These are phyloP conservation scores for Apodemia hepburni DNA, from an alignment of 2,888 invertebrate genomes.

Conservation along the genomic window DNA sequence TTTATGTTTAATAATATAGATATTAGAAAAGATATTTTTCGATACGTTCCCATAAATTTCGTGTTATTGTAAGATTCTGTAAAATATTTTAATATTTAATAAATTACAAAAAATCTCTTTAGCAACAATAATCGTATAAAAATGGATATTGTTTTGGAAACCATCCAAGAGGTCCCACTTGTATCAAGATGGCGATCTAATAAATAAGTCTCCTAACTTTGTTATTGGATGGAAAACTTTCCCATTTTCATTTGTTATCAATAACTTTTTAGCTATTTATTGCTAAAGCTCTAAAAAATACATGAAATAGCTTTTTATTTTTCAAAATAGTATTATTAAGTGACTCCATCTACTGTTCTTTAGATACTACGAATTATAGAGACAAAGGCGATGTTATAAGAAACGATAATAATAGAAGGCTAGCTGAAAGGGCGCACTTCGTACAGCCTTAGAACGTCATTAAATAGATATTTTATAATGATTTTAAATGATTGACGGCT, in stretches of 20 bases:
- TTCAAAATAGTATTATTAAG: background rate
- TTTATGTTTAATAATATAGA: too few species aligned
- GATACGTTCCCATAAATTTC: too few species aligned
- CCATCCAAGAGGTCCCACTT: background rate
- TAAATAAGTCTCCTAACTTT: slow-evolving; percentile 7
- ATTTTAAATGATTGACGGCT: too few species aligned
- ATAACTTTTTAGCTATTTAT: background rate
- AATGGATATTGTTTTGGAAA: background rate
- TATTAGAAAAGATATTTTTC: too few species aligned
- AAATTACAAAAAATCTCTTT: background rate
- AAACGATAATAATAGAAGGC: too few species aligned
- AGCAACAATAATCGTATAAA: background rate
- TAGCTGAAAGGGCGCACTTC: too few species aligned
- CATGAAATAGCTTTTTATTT: background rate
- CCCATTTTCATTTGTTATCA: slow-evolving; percentile 2
- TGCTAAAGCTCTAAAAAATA: background rate
- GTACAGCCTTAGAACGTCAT: too few species aligned
- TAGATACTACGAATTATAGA: too few species aligned
- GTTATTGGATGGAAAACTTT: slow-evolving; percentile 9
- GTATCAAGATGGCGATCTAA: slow-evolving; percentile 12
- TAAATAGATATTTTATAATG: too few species aligned
- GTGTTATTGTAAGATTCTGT: too few species aligned
- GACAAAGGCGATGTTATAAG: too few species aligned
- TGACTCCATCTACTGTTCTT: background rate
- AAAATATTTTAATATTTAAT: background rate